These are phyloP conservation scores for Vulpes vulpes DNA, from an alignment of 2,113 vertebrate species.

Conservation along the genomic window DNA sequence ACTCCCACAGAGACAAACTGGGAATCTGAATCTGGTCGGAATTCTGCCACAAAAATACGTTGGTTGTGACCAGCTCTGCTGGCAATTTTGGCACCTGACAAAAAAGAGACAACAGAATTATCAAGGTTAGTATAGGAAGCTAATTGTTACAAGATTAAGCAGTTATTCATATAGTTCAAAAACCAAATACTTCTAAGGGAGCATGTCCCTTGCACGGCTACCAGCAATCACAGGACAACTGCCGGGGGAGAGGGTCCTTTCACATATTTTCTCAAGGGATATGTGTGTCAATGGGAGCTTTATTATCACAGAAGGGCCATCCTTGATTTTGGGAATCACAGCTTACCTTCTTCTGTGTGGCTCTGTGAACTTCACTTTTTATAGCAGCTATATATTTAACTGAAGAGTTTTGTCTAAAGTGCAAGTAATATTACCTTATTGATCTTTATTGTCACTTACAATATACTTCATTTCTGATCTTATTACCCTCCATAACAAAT, in stretches of 20 bases:
- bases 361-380: neutral
- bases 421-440: neutral
- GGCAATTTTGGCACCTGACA: slow-evolving; percentile 96
- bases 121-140: neutral
- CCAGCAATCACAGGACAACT: neutral
- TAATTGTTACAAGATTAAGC: neutral
- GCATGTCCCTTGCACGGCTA: neutral
- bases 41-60: slow-evolving; percentile 99
- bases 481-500: neutral
- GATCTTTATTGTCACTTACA: neutral
- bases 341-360: neutral
- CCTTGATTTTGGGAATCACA: neutral
- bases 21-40: slow-evolving; percentile 98
- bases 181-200: neutral
- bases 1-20: slow-evolving; percentile 99
- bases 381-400: neutral
- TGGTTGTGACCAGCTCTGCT: slow-evolving; percentile 95
- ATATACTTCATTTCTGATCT: neutral
- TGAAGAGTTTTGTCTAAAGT: neutral
- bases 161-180: neutral
- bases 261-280: neutral
- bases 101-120: slow-evolving; percentile 61
- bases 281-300: neutral
- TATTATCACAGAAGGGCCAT: neutral
- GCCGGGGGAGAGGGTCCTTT: neutral